A percentile compares a stretch with the other conserved stretches of the same genome.
Conservation (phyloP, 2,888 invertebrate genomes). For the Ferdinandea cuprea region DNA sequence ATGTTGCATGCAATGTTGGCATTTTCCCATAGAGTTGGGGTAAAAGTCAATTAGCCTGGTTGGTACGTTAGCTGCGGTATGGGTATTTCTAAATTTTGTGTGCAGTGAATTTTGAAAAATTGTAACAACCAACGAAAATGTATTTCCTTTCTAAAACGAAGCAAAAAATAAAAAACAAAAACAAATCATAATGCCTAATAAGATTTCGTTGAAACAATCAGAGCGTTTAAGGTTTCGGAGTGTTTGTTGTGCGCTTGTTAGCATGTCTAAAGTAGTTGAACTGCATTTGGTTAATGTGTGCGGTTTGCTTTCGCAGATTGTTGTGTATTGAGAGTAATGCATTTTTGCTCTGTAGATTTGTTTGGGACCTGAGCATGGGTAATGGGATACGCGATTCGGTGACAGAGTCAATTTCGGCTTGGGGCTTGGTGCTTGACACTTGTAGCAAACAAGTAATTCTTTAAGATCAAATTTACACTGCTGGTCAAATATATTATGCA, state of each 20-base stretch:
- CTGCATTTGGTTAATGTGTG: conserved; percentile 1
- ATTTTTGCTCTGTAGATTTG: conserved; percentile 25
- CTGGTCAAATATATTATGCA: too few species aligned
- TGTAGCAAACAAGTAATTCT: too few species aligned
- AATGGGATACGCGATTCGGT: background rate
- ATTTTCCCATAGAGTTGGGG: conserved; percentile 64
- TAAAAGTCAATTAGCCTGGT: conserved; percentile 71
- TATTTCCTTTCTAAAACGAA: conserved; percentile 71
- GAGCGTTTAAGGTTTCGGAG: conserved; percentile 66
- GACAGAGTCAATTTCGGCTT: background rate
- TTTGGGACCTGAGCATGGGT: background rate
- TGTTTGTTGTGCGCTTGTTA: conserved; percentile 30
- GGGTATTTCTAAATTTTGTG: conserved; percentile 57
- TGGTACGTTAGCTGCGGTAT: conserved; percentile 37
- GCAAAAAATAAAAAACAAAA: conserved; percentile 4
- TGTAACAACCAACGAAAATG: conserved; percentile 56
- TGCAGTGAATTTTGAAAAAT: conserved; percentile 56
- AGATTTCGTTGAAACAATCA: conserved; percentile 66
- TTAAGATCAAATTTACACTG: too few species aligned
- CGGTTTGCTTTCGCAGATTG: conserved; percentile 27
- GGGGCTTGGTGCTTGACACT: too few species aligned
- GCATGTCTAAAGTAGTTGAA: conserved; percentile 8
- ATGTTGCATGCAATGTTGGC: conserved; percentile 65
- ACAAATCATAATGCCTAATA: conserved; percentile 21
- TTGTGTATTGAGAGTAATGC: conserved; percentile 23